These are phyloP conservation scores for Silurus glanis DNA, from an alignment of 2,113 vertebrate genomes.

Conservation along the genomic window DNA sequence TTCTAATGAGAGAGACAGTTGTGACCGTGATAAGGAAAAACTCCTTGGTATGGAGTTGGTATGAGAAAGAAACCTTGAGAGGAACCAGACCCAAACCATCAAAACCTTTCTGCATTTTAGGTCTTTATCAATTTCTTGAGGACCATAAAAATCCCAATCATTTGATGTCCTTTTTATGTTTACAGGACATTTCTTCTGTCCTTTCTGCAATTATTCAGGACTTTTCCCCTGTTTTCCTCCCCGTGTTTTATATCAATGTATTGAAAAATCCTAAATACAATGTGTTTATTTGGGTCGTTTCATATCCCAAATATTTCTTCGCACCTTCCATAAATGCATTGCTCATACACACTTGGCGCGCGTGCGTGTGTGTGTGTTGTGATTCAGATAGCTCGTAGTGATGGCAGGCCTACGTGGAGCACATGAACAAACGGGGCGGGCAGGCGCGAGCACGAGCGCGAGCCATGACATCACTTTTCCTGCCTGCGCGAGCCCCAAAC, in stretches of 20 bases:
- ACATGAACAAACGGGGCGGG: constrained; percentile 62
- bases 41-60: no score
- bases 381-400: constrained; percentile 6
- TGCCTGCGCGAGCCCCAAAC: constrained; percentile 64
- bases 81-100: no score
- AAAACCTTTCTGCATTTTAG: no score
- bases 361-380: not conserved
- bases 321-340: not conserved
- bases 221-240: not conserved
- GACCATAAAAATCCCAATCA: no score
- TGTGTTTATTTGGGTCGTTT: not conserved
- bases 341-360: not conserved
- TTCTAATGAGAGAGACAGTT: no score
- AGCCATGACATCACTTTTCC: constrained; percentile 78
- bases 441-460: constrained; percentile 57
- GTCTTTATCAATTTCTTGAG: no score
- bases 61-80: no score
- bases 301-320: not conserved
- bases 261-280: no score
- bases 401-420: constrained; percentile 57
- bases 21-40: no score
- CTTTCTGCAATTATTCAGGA: no score
- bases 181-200: no score
- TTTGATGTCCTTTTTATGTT: no score
- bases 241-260: not conserved